A percentile compares a stretch with the other conserved stretches of the same genome.
Conservation (phyloP, 1,140 invertebrate species). For the Penaeus indicus region DNA sequence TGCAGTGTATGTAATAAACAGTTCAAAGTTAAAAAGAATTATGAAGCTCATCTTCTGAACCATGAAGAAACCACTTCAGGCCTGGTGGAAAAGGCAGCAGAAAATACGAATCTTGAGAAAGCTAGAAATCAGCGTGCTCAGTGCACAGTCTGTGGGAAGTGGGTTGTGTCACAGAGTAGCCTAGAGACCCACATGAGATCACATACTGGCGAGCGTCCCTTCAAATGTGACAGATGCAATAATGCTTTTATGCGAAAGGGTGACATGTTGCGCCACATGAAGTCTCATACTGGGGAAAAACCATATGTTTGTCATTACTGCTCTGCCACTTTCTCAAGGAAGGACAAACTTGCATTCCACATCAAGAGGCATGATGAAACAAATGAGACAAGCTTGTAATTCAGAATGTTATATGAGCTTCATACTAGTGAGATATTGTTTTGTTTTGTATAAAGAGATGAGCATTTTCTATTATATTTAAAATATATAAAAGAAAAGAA, state of each 20-base stretch:
- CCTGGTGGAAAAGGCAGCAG: background rate
- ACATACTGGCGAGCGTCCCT: conserved; percentile 86
- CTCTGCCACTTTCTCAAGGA: background rate
- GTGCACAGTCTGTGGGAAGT: conserved; percentile 88
- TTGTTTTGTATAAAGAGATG: too few species aligned
- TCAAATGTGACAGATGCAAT: conserved; percentile 86
- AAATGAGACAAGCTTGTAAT: too few species aligned
- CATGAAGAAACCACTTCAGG: conserved; percentile 7
- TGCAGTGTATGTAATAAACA: conserved; percentile 35
- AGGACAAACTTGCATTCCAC: conserved; percentile 13
- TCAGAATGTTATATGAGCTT: too few species aligned
- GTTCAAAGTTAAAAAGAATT: conserved; percentile 41
- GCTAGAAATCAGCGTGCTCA: background rate
- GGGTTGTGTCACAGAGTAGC: conserved; percentile 91
- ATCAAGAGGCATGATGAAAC: conserved; percentile 15
- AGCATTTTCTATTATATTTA: too few species aligned
- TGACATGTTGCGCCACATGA: conserved; percentile 20
- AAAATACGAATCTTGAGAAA: background rate
- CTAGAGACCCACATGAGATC: conserved; percentile 89
- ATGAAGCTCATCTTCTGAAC: conserved; percentile 12
- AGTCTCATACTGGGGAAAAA: conserved; percentile 21
- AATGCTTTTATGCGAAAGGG: conserved; percentile 77
- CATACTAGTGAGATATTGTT: too few species aligned
- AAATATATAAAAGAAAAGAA: too few species aligned
- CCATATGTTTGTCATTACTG: background rate